A percentile compares a stretch with the other conserved stretches of the same genome.
These are phyloP conservation scores for Forbesichthys agassizii DNA, from an alignment of 2,113 vertebrate species.

Conservation along the genomic window DNA sequence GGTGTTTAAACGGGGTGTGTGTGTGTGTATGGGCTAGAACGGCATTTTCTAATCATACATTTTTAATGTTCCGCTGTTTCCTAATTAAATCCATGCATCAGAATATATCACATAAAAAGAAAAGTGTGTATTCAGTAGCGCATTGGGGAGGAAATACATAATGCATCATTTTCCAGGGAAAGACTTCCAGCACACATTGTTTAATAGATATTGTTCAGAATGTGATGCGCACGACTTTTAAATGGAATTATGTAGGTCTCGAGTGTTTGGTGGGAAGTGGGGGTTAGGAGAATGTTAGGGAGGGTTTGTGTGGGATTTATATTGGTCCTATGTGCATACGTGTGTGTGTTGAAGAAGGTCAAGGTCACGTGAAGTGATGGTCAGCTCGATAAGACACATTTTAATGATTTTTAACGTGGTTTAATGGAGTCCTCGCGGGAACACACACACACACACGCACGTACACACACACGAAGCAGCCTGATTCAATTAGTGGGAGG, in stretches of 20 bases:
- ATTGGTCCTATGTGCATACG: background rate
- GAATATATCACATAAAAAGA: conserved; percentile 53
- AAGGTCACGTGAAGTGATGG: background rate
- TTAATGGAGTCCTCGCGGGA: conserved; percentile 39
- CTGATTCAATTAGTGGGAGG: conserved; percentile 76
- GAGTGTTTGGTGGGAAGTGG: background rate
- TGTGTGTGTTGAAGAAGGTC: background rate
- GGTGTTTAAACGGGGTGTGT: conserved; percentile 15
- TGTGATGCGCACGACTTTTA: conserved; percentile 42
- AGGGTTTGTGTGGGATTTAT: background rate
- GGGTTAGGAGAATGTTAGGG: background rate
- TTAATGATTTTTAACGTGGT: conserved; percentile 48
- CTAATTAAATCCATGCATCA: conserved; percentile 88
- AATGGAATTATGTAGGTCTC: conserved; percentile 33
- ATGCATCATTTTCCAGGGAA: conserved; percentile 63
- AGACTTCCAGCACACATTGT: conserved; percentile 38
- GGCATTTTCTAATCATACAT: conserved; percentile 83
- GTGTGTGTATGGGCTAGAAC: conserved; percentile 21
- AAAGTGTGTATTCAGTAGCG: conserved; percentile 48
- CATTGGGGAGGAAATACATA: conserved; percentile 13
- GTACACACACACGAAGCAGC: conserved; percentile 36
- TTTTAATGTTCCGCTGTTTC: conserved; percentile 78
- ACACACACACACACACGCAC: conserved; percentile 10
- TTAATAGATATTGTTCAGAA: conserved; percentile 43
- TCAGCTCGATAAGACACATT: conserved; percentile 31